Conservation (phyloP, 1,140 invertebrate species). For the Drosophila subobscura region DNA sequence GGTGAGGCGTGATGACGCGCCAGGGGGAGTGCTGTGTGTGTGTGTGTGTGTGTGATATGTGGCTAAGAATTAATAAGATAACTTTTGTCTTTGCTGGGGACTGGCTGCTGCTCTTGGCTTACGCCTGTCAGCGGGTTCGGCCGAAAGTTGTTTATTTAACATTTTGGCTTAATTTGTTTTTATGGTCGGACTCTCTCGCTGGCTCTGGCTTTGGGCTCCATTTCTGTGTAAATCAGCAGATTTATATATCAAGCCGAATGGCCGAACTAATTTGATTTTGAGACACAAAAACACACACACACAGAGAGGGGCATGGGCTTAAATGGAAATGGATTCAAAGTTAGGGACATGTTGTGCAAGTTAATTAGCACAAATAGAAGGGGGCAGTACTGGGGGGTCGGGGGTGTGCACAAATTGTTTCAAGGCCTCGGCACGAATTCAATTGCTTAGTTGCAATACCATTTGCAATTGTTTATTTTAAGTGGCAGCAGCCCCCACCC, state of each 20-base stretch:
- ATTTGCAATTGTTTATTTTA: constrained; percentile 81
- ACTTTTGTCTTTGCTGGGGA: constrained; percentile 55
- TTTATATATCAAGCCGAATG: constrained; percentile 67
- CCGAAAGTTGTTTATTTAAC: constrained; percentile 79
- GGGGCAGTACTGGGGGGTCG: neutral
- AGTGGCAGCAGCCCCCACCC: no score
- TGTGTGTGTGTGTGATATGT: constrained; percentile 28
- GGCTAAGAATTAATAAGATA: constrained; percentile 76
- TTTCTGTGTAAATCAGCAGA: constrained; percentile 82
- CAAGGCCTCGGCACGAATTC: constrained; percentile 75
- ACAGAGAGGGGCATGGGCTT: constrained; percentile 40
- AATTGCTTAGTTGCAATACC: constrained; percentile 76
- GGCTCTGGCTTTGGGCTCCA: constrained; percentile 41
- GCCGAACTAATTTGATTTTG: constrained; percentile 79
- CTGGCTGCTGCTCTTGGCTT: constrained; percentile 34
- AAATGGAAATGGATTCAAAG: constrained; percentile 72
- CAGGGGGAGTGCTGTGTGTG: constrained; percentile 26
- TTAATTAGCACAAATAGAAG: constrained; percentile 61
- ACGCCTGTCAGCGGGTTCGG: constrained; percentile 47
- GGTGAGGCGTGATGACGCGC: constrained; percentile 56
- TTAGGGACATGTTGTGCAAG: constrained; percentile 73
- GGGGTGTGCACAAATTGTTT: constrained; percentile 65
- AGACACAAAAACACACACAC: constrained; percentile 37
- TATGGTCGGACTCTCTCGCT: constrained; percentile 38
- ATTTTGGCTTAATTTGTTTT: constrained; percentile 82